Evolutionary conservation across 2,797 vertebrate genomes (phyloP), one percentile per base, ranked within the genome.

Genomic region (Sebastes reedi): DNA sequence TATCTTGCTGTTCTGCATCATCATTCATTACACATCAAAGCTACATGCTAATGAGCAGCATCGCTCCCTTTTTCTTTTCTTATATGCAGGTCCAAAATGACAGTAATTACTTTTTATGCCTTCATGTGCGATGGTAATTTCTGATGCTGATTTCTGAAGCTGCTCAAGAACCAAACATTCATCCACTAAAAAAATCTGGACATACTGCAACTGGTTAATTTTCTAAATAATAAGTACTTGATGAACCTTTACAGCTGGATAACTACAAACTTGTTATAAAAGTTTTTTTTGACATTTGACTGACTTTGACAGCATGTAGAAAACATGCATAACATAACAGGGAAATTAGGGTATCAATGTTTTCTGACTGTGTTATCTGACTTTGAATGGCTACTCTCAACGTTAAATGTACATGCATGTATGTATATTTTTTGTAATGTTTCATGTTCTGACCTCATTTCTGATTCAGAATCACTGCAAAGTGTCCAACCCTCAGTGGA

Each of bases 401-500:
- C 3, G 1, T 36, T 56, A 5, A 27, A 8, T 42, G 8, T 64
- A 18, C 2, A 16, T 29, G 3, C 11, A 39, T 39, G 36, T 39
- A 16, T 14, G 12, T 39, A 18, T 20, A 66, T 16, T 12, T 24
- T 1, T 64, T 25, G 18, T n/a, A 22, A 16, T 32, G 1, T 54
- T 66, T 71, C 1, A 39, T 77, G 10, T 22, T 64, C 5, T 74
- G 42, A 46, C 10, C 24, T 52, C 4, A 20, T 46, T 42, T 73
- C 18, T 64, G 5, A 54, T 69, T 59, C 85, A 97, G 99, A 97
- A 94, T 92, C 94, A 97, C 77, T 95, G 94, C 93, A 98, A 96
- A 95, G 97, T 95, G 88, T 79, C 95, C 92, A 98, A 96, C 83
- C 97, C 97, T 87, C 97, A 98, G 92, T 99, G 99, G 99, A 97